These are phyloP conservation scores for Acromyrmex heyeri DNA, from an alignment of 1,140 invertebrate species.

Conservation along the genomic window DNA sequence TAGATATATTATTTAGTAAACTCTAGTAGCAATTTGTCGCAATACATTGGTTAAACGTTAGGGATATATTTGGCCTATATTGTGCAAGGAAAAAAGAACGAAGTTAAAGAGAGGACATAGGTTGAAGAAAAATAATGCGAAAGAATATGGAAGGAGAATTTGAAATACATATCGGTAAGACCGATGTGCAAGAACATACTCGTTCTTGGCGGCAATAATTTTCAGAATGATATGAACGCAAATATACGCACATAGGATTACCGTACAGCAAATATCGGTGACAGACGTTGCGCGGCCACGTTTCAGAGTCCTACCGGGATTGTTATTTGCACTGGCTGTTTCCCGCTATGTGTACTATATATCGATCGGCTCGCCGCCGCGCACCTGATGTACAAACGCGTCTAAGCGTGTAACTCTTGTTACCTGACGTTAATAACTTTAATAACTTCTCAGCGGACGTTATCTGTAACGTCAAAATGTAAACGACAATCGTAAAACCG, in stretches of 20 bases:
- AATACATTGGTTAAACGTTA: no score
- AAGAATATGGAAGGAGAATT: neutral
- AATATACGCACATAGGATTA: slow-evolving; percentile 70
- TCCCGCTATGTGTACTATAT: slow-evolving; percentile 36
- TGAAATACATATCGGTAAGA: neutral
- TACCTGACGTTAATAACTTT: slow-evolving; percentile 52
- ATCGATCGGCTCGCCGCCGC: slow-evolving; percentile 63
- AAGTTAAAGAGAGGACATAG: no score
- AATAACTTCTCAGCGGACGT: slow-evolving; percentile 31
- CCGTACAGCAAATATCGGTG: slow-evolving; percentile 69
- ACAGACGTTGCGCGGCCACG: slow-evolving; percentile 65
- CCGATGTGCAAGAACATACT: neutral
- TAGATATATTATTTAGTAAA: neutral
- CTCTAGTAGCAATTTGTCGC: no score
- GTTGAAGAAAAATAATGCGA: neutral
- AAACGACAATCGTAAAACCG: slow-evolving; percentile 16
- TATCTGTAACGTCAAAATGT: neutral
- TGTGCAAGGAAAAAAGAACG: neutral
- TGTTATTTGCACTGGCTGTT: slow-evolving; percentile 71
- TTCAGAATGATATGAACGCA: slow-evolving; percentile 51
- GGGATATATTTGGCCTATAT: no score
- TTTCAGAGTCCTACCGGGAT: slow-evolving; percentile 69
- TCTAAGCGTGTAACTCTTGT: slow-evolving; percentile 7
- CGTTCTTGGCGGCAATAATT: slow-evolving; percentile 38
- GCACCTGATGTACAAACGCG: slow-evolving; percentile 1